Evolutionary conservation across 1,140 invertebrate genomes (phyloP).

Genomic region (Apis dorsata): DNA sequence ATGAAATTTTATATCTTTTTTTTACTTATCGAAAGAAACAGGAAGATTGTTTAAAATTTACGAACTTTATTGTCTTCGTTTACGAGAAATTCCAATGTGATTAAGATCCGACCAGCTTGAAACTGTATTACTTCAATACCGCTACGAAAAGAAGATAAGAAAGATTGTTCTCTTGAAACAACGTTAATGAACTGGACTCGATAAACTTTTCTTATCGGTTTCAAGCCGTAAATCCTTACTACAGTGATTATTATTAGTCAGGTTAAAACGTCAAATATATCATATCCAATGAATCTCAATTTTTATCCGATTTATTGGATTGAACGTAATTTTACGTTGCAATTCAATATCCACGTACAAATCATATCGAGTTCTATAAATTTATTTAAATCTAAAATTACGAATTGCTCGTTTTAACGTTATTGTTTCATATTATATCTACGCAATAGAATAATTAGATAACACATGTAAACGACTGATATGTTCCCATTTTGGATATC

Average conservation of each 20-base stretch:
- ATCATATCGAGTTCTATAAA: not conserved
- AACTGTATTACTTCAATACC: slow-evolving; percentile 1
- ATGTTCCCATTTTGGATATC: too few relatives aligned
- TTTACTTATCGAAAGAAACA: too few relatives aligned
- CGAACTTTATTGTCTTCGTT: not conserved
- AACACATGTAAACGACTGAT: too few relatives aligned
- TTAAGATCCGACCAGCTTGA: not conserved
- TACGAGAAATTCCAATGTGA: not conserved
- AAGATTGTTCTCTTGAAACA: slow-evolving; percentile 18
- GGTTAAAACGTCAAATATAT: not conserved
- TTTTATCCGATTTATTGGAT: not conserved
- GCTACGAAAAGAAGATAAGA: not conserved
- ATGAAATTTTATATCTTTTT: not conserved
- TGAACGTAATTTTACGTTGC: not conserved
- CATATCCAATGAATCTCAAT: not conserved
- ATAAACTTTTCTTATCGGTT: slow-evolving; percentile 16
- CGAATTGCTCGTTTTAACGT: too few relatives aligned
- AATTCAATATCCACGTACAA: not conserved
- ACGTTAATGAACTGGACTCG: slow-evolving; percentile 18
- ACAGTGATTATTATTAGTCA: not conserved
- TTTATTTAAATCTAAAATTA: too few relatives aligned
- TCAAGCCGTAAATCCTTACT: not conserved
- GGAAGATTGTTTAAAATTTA: slow-evolving; percentile 4
- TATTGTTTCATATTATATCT: too few relatives aligned
- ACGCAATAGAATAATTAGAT: too few relatives aligned